phyloP scores from a whole-genome alignment of 2,113 vertebrate genomes.

The Oostethus manadensis region DNA sequence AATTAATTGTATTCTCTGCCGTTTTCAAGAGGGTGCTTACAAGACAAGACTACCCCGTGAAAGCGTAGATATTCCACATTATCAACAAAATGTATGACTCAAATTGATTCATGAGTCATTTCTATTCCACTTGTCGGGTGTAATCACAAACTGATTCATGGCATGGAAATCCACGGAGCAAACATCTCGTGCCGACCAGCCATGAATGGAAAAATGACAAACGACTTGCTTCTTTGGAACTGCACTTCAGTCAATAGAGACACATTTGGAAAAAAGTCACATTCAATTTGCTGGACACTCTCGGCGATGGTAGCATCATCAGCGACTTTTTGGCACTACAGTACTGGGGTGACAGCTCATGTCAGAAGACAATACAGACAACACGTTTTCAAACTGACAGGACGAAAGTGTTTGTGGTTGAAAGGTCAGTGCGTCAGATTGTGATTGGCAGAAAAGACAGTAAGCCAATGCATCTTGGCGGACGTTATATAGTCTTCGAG shows the following conservation, averaged over 20 bases:
- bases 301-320: not conserved
- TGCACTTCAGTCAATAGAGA: not conserved
- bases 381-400: not conserved
- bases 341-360: not conserved
- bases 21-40: not conserved
- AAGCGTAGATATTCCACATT: not conserved
- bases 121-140: conserved; percentile 14
- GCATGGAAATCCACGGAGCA: conserved; percentile 41
- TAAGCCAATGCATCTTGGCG: not conserved
- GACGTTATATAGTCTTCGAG: not conserved
- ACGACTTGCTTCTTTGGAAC: conserved; percentile 15
- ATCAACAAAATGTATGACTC: not conserved
- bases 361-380: not conserved
- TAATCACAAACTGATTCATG: conserved; percentile 41
- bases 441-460: not conserved
- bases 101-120: too few species aligned
- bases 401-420: not conserved
- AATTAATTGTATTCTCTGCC: not conserved
- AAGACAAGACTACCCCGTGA: not conserved
- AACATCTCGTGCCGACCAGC: conserved; percentile 32
- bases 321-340: not conserved
- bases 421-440: conserved; percentile 1
- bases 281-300: not conserved
- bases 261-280: not conserved
- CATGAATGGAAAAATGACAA: conserved; percentile 16